Conservation (phyloP, 2,888 invertebrate genomes). For the Melipona bicolor region DNA sequence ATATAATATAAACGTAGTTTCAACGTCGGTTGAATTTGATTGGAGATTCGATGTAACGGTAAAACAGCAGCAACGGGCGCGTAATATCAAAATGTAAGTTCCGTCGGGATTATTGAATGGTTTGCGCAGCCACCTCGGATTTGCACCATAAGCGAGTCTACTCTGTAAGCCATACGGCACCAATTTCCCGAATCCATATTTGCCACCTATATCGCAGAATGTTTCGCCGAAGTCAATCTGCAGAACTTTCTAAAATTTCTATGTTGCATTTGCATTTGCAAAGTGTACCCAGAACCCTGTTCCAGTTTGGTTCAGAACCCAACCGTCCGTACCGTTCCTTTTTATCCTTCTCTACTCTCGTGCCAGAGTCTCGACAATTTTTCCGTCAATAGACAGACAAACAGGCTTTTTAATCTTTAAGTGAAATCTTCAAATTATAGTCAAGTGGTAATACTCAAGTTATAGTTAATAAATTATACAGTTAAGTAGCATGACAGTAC, state of each 20-base stretch:
- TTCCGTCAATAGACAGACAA: too few relatives aligned
- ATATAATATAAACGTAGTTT: background rate
- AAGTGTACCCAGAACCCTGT: background rate
- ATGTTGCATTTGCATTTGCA: background rate
- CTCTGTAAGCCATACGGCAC: constrained; percentile 9
- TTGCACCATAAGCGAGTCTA: constrained; percentile 13
- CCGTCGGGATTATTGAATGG: constrained; percentile 5
- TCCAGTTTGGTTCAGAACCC: background rate
- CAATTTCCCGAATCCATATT: constrained; percentile 3
- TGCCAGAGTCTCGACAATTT: background rate
- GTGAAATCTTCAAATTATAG: too few relatives aligned
- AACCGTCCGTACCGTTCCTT: too few relatives aligned
- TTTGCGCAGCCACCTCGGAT: constrained; percentile 1
- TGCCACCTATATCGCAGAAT: background rate
- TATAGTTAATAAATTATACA: too few relatives aligned
- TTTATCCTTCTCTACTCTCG: background rate
- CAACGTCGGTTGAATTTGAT: background rate
- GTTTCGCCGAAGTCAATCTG: background rate
- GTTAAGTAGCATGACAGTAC: too few relatives aligned
- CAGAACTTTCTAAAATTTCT: background rate
- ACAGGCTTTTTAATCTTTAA: too few relatives aligned
- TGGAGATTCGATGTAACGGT: background rate
- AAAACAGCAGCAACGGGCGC: background rate
- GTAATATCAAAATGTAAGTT: constrained; percentile 8
- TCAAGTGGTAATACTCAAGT: too few relatives aligned